Conservation (phyloP, 2,888 invertebrate genomes). For the Leptothorax acervorum region DNA sequence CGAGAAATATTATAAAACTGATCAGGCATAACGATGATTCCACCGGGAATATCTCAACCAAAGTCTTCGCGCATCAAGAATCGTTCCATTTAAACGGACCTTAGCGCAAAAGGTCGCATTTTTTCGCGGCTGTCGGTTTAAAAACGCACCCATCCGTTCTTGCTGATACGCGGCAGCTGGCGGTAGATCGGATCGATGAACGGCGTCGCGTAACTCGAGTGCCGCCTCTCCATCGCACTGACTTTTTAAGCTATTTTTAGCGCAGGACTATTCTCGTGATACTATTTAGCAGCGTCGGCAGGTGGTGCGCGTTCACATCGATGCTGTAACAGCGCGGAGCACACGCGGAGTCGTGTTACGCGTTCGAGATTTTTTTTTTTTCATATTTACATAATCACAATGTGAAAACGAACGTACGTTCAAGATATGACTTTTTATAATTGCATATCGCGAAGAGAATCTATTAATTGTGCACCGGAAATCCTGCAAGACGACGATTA, state of each 20-base stretch:
- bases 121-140: constrained; percentile 6
- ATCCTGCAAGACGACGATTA: not conserved
- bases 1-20: not conserved
- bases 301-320: constrained; percentile 2
- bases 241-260: constrained; percentile 46
- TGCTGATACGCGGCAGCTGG: constrained; percentile 31
- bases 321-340: constrained; percentile 28
- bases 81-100: constrained; percentile 9
- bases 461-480: not conserved
- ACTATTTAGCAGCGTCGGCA: constrained; percentile 32
- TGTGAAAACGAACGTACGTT: not conserved
- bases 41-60: not conserved
- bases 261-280: constrained; percentile 45
- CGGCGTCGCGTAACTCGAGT: constrained; percentile 39
- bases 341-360: not conserved
- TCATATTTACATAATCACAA: constrained; percentile 27
- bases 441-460: not conserved
- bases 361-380: not conserved
- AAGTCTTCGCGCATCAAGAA: constrained; percentile 10
- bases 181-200: constrained; percentile 41
- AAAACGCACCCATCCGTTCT: constrained; percentile 35
- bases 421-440: not conserved
- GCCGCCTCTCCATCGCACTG: constrained; percentile 40
- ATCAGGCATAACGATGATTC: not conserved
- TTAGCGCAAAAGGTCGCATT: not conserved